Evolutionary conservation across 2,113 vertebrate species (phyloP), one percentile per base, ranked within the genome.

Genomic region (Labeo catla): DNA sequence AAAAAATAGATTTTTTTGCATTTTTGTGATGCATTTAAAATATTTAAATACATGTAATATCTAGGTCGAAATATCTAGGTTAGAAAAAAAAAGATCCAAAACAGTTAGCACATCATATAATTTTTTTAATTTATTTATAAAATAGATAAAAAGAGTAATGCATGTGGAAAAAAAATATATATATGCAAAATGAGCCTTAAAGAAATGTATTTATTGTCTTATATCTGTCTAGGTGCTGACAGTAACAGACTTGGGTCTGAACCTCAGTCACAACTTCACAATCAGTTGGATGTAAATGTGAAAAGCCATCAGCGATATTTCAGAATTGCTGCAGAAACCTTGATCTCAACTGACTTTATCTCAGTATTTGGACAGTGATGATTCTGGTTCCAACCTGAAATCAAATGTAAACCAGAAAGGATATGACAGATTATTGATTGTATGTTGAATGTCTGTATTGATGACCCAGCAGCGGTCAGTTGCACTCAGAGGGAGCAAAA

Each of bases 181-280:
- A 28, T 47, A n/a, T 74, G 34, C 1, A 66, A 66, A 66, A 45
- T n/a, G 4, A 49, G 45, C 12, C 11, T 50, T 76, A 76, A 49
- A 13, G 6, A 80, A 43, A n/a, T 79, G 11, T n/a, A n/a, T 59
- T 59, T 59, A 12, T 61, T 61, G 49, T 43, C 21, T 80, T 45
- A 1, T 80, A 54, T 63, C 66, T 39, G 66, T 83, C 15, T 50
- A 97, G 96, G 95, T 97, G 80, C 93, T 97, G 86, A 93, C 88
- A 0, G 94, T 97, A 45, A 84, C 86, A 1, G 80, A 93, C 79
- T 92, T 97, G 0, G 91, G 92, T 50, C 92, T 97, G 49, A 94
- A 90, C 76, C 96, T 97, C 84, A 94, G 72, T 88, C 93, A 93
- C 87, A 95, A 95, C 91, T 97, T 97, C 93, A 95, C 94, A 66